These are phyloP conservation scores for Tetramorium alpestre DNA, from an alignment of 1,140 invertebrate species.

Conservation along the genomic window DNA sequence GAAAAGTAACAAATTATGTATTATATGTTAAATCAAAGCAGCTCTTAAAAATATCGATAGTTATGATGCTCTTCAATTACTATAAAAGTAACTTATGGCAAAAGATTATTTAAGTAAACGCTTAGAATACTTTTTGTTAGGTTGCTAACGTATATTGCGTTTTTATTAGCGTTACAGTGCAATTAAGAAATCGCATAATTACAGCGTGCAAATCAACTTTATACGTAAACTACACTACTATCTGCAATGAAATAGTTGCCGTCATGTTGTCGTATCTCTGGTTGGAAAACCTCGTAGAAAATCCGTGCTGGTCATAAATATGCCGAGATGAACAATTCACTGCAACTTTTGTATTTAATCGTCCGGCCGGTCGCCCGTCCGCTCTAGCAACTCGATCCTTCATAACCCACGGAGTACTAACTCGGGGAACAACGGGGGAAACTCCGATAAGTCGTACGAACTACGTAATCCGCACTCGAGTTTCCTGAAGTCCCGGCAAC, in stretches of 20 bases:
- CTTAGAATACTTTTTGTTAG: not conserved
- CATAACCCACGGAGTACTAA: slow-evolving; percentile 55
- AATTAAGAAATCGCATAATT: slow-evolving; percentile 55
- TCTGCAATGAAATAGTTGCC: slow-evolving; percentile 35
- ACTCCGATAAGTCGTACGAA: slow-evolving; percentile 74
- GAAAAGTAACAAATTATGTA: not conserved
- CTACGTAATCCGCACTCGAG: slow-evolving; percentile 68
- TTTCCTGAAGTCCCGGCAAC: slow-evolving; percentile 58
- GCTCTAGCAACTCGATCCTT: slow-evolving; percentile 53
- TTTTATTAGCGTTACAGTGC: slow-evolving; percentile 35
- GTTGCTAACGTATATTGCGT: not conserved
- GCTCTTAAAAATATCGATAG: not conserved
- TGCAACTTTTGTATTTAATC: slow-evolving; percentile 72
- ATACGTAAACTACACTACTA: slow-evolving; percentile 54
- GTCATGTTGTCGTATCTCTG: slow-evolving; percentile 31
- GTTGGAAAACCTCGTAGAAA: slow-evolving; percentile 34
- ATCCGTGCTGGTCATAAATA: slow-evolving; percentile 45
- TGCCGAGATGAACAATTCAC: slow-evolving; percentile 50
- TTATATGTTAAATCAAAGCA: not conserved
- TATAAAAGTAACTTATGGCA: not conserved
- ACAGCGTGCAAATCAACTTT: slow-evolving; percentile 56
- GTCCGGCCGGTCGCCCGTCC: slow-evolving; percentile 5
- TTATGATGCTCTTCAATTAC: not conserved
- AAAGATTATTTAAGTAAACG: not conserved
- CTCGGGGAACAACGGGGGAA: slow-evolving; percentile 59